Conservation (phyloP, 2,888 invertebrate genomes). For the Candidula unifasciata region DNA sequence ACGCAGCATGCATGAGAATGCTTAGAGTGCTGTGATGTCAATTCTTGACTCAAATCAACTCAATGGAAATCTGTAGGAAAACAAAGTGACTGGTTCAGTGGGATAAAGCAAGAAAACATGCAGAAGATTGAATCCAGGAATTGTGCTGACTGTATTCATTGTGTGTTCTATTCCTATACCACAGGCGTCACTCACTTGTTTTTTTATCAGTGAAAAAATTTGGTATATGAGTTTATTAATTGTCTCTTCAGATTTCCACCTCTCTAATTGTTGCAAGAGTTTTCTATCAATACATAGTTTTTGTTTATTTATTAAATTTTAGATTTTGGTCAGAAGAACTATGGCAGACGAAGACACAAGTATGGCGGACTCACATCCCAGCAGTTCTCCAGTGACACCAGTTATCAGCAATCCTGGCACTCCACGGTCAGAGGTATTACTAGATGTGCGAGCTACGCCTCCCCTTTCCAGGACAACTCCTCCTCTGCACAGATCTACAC, state of each 20-base stretch:
- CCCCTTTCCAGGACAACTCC: conserved; percentile 60
- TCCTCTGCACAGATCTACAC: conserved; percentile 47
- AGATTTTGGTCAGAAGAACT: background rate
- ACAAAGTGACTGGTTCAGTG: too few species aligned
- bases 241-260: background rate
- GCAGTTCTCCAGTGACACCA: conserved; percentile 68
- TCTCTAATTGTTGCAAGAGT: background rate
- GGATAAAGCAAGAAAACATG: too few species aligned
- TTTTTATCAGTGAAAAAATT: too few species aligned
- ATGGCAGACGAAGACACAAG: conserved; percentile 61
- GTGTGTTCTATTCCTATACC: too few species aligned
- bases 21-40: too few species aligned
- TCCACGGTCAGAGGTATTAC: conserved; percentile 69
- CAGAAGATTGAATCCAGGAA: too few species aligned
- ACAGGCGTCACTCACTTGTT: too few species aligned
- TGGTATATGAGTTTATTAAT: background rate
- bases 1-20: too few species aligned
- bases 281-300: background rate
- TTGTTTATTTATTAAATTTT: too few species aligned
- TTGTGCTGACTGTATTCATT: too few species aligned
- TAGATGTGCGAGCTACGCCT: conserved; percentile 69
- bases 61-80: too few species aligned
- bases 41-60: too few species aligned
- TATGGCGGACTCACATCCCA: conserved; percentile 51
- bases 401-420: conserved; percentile 76